Base-by-base conservation (phyloP, 2,113 vertebrate genomes). In the Lagenorhynchus albirostris region DNA sequence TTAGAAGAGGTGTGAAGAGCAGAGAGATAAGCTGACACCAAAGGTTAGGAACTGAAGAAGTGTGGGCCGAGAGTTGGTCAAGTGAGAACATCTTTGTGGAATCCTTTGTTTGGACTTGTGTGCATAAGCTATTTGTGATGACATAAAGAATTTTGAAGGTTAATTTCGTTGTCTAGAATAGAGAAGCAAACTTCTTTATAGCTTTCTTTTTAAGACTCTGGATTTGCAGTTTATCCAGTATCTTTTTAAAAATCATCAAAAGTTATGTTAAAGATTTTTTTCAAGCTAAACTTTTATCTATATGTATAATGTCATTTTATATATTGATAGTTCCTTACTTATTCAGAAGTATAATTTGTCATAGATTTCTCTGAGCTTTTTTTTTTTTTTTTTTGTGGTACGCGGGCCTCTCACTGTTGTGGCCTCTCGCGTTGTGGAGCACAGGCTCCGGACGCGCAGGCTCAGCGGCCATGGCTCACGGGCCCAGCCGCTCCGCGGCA, bases 341-440 rank as follows among this genome's bases (percentile, higher is more conserved):
- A 44, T 63, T 91, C 26, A 94, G 71, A 89, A 95, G 38, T 90
- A 44, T 79, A 93, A 67, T 91, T 95, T 91, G 50, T 96, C 38
- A 80, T 95, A 67, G 6, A 63, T 94, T 95, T 88, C 13, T 86
- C 44, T 47, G 44, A 47, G 10, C 10, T 47, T 47, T 10, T 47
- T 47, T 47, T 47, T 44, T 44, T 44, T 47, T 47, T 44, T 47
- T 47, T 44, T 44, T 9, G 44, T 11, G 11, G 47, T 47, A 47
- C 47, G 11, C 11, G 47, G 47, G 47, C 47, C 47, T 47, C 47
- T 47, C 47, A 47, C 11, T 47, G 47, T 47, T 47, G 47, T 47
- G 47, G 47, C 47, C 47, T 47, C 47, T 44, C 44, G 1, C 9
- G 44, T 10, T 44, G 44, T 2, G 0, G 44, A 44, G 44, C 44